Base-by-base conservation (phyloP, 2,888 invertebrate genomes). In the Limulus polyphemus region DNA sequence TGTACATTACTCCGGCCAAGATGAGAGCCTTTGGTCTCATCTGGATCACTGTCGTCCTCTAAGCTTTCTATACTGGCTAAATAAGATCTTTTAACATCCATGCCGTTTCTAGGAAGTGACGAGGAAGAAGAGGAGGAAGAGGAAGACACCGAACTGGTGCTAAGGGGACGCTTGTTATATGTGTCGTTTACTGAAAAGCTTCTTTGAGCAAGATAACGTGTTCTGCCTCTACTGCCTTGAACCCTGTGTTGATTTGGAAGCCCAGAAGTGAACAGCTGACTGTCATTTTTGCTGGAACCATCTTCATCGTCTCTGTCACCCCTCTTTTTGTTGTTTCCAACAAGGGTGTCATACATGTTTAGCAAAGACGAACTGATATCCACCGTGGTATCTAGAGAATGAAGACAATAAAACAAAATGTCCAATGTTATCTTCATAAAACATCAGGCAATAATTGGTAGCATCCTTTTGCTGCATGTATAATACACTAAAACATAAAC, bases 21-120 rank as follows among this genome's bases (percentile, higher is more conserved):
- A 9, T 64, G 62, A 50, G 68, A 67, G n/a, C 63, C 67, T n/a
- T 50, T 47, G n/a, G 16, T 48, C 32, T 71, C 72, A 62, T 32
- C 32, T 32, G 32, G 32, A 32, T 32, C 32, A 32, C 32, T 32
- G 1, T 72, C 84, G 72, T 88, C 88, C 64, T 87, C 90, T 70
- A 91, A 79, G 71, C 90, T 90, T 75, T 91, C 91, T 58, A 89
- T 88, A 47, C 90, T 90, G 60, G 91, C 90, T 74, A 90, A 79
- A 77, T 90, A 90, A 14, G 87, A 64, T 52, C 61, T 61, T 56
- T 68, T 68, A 50, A 13, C 14, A 14, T 50, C 50, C 50, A 13
- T 50, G 10, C 61, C 51, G 17, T 56, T 56, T 47, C 56, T 48
- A 9, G 61, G 49, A 4, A 57, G 47, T 17, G 61, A 61, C 16